These are phyloP conservation scores for Poliocrania exsul DNA, from an alignment of 2,797 vertebrate species.

Conservation along the genomic window DNA sequence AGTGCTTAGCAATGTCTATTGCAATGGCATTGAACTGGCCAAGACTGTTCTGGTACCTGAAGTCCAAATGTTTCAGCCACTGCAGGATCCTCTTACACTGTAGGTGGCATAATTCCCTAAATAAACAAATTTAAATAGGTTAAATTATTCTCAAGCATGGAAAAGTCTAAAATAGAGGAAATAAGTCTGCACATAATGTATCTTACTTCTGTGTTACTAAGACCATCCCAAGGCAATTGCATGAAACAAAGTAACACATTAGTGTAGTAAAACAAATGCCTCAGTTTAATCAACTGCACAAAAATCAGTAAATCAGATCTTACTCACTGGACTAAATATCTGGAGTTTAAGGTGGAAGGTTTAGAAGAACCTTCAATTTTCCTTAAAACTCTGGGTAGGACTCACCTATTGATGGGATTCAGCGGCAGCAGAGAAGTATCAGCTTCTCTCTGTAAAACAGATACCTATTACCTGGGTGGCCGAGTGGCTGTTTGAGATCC, in stretches of 20 bases:
- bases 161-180: neutral
- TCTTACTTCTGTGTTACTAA: neutral
- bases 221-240: neutral
- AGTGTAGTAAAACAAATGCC: neutral
- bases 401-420: neutral
- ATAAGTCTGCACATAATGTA: neutral
- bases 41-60: neutral
- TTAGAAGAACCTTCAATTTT: neutral
- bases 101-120: neutral
- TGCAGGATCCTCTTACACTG: neutral
- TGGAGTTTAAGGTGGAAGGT: neutral
- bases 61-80: neutral
- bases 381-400: neutral
- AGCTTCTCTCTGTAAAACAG: neutral
- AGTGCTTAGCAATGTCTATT: neutral
- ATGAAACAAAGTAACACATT: neutral
- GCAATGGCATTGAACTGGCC: neutral
- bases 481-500: neutral
- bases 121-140: neutral
- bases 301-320: neutral
- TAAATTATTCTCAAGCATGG: neutral
- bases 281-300: neutral
- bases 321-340: neutral
- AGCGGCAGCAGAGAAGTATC: neutral
- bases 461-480: neutral